These are phyloP conservation scores for Centrocercus urophasianus DNA, from an alignment of 2,113 vertebrate genomes.

Conservation along the genomic window DNA sequence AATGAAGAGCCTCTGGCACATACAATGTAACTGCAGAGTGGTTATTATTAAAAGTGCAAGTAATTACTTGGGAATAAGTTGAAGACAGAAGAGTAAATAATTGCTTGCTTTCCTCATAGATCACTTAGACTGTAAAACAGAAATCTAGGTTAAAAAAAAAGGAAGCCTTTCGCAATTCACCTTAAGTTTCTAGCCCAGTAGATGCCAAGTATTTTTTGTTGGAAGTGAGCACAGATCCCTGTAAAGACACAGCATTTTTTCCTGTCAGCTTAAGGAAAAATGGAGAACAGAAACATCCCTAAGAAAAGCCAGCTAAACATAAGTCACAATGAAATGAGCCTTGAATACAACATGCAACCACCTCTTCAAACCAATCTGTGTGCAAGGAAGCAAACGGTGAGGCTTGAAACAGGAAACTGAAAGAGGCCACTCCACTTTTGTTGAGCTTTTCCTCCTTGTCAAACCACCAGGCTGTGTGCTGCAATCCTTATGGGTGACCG, in stretches of 20 bases:
- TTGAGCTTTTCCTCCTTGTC: constrained; percentile 81
- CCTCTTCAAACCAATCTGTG: constrained; percentile 54
- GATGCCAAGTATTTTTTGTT: not conserved
- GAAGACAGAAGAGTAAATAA: not conserved
- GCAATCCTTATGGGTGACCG: constrained; percentile 80
- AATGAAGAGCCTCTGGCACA: not conserved
- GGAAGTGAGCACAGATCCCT: not conserved
- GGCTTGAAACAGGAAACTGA: constrained; percentile 77
- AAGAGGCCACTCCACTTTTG: constrained; percentile 75
- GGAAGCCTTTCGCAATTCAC: not conserved
- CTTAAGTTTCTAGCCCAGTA: not conserved
- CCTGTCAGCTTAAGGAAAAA: not conserved
- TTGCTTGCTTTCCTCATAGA: not conserved
- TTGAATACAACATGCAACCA: constrained; percentile 15
- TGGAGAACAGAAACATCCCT: constrained; percentile 2
- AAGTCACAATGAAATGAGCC: not conserved
- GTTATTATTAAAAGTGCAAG: not conserved
- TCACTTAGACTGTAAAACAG: not conserved
- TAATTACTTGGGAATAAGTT: not conserved
- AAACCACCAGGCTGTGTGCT: constrained; percentile 74
- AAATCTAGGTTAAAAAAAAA: not conserved
- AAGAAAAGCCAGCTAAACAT: constrained; percentile 13
- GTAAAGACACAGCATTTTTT: not conserved
- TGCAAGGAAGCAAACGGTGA: constrained; percentile 53
- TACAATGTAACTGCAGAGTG: not conserved